Base-by-base conservation (phyloP, 2,113 vertebrate species). In the Tetrax tetrax region DNA sequence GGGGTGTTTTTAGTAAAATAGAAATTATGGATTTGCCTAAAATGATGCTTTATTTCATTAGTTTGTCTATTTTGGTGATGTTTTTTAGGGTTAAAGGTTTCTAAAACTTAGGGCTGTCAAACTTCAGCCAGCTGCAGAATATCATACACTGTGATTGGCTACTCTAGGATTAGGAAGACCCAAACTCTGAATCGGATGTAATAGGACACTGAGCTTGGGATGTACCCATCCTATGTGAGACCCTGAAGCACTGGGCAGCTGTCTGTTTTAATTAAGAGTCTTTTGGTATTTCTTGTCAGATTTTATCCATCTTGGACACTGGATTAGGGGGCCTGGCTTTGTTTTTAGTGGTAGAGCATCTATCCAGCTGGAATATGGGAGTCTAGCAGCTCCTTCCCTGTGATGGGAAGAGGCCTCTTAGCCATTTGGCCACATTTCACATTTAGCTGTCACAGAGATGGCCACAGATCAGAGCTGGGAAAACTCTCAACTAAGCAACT, bases 161-260 rank as follows among this genome's bases (percentile, higher is more conserved):
- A 22, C 10, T 10, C 54, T 75, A 18, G 6, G 13, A 18, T 48
- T 71, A 60, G 28, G 25, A 27, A 72, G 14, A 86, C 15, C 6
- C 37, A 47, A 3, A 22, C 12, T 64, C 57, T 72, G 27, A 83
- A 71, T 11, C 1, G 1, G 18, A 8, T 3, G 5, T 76, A 64
- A 43, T 17, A 85, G 23, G 51, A 45, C 15, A 24, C 20, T 50
- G 11, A 79, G 14, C 0, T 2, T 61, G 12, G 29, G 33, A 6
- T 8, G 10, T 22, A 37, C 19, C 7, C 7, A 18, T 51, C 17
- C 20, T 68, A 2, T 0, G 1, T 11, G 11, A 50, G 14, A 12
- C 24, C 8, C 41, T 48, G 17, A 18, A 65, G 13, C 16, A 8
- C 7, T 43, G 31, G 27, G 51, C 33, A 83, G 25, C 14, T 56